phyloP scores from a whole-genome alignment of 1,140 invertebrate genomes.

The Leptoteleia sp. region DNA sequence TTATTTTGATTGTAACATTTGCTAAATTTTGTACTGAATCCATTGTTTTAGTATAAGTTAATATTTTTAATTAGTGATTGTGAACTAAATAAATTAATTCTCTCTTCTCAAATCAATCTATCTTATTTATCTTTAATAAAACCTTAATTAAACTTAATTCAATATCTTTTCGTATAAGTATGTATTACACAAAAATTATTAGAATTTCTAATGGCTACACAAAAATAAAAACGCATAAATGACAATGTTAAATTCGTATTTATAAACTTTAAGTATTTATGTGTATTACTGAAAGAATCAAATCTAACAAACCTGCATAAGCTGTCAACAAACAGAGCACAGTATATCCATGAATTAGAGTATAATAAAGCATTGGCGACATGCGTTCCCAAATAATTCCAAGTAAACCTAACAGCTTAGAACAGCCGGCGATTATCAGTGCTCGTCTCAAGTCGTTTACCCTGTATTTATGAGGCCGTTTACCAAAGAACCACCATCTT shows the following conservation, averaged over 20 bases:
- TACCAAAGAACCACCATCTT: conserved; percentile 66
- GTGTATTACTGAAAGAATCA: background rate
- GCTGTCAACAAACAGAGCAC: conserved; percentile 75
- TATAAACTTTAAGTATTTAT: too few species aligned
- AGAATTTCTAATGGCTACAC: too few species aligned
- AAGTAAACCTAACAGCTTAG: conserved; percentile 75
- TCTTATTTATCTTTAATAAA: background rate
- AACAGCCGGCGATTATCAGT: conserved; percentile 75
- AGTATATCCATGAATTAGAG: conserved; percentile 78
- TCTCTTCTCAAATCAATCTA: conserved; percentile 8
- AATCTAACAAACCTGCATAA: conserved; percentile 75
- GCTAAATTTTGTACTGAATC: conserved; percentile 34
- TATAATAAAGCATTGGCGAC: conserved; percentile 71
- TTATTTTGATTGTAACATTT: conserved; percentile 10
- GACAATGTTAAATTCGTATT: too few species aligned
- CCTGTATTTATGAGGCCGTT: conserved; percentile 70
- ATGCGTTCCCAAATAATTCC: conserved; percentile 77
- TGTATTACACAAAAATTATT: too few species aligned
- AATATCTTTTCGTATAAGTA: too few species aligned
- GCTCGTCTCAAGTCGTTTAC: conserved; percentile 70
- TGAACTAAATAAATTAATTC: conserved; percentile 51
- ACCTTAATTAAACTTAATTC: too few species aligned
- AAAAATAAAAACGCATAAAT: too few species aligned
- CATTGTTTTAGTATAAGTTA: conserved; percentile 16
- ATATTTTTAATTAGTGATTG: conserved; percentile 32